Evolutionary conservation across 2,888 invertebrate species (phyloP).

Genomic region (Hemithea aestivaria): DNA sequence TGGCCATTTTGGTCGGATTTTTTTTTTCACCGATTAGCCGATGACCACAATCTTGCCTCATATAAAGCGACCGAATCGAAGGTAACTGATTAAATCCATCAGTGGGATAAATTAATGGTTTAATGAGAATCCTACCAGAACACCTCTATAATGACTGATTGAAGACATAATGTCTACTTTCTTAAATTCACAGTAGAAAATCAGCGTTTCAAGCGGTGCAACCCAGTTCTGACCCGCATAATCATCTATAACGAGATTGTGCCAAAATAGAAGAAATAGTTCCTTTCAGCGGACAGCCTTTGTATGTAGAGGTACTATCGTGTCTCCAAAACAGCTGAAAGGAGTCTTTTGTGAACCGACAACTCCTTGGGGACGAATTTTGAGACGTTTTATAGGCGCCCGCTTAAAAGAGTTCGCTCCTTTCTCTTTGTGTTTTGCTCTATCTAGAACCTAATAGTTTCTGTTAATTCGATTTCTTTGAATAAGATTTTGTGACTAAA

Average conservation of each 20-base stretch:
- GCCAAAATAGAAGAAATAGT: conserved; percentile 27
- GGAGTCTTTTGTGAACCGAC: conserved; percentile 36
- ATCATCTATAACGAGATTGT: conserved; percentile 28
- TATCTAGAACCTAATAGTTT: conserved; percentile 8
- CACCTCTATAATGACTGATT: no score
- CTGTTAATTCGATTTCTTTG: conserved; percentile 9
- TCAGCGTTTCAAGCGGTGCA: conserved; percentile 3
- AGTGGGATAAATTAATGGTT: no score
- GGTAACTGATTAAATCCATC: no score
- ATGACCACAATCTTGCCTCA: no score
- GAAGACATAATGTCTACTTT: no score
- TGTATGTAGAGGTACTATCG: conserved; percentile 38
- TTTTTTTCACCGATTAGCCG: no score
- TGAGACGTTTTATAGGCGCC: conserved; percentile 30
- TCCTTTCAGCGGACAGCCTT: conserved; percentile 34
- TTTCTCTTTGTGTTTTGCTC: conserved; percentile 13
- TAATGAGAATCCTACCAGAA: no score
- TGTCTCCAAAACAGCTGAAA: conserved; percentile 29
- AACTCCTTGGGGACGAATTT: conserved; percentile 28
- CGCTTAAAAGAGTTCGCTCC: conserved; percentile 18
- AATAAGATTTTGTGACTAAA: conserved; percentile 4
- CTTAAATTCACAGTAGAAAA: no score
- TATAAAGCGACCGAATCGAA: no score
- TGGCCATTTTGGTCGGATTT: no score
- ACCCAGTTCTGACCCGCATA: conserved; percentile 26